Conservation (phyloP, 2,113 vertebrate species). For the Sinocyclocheilus maitianheensis region DNA sequence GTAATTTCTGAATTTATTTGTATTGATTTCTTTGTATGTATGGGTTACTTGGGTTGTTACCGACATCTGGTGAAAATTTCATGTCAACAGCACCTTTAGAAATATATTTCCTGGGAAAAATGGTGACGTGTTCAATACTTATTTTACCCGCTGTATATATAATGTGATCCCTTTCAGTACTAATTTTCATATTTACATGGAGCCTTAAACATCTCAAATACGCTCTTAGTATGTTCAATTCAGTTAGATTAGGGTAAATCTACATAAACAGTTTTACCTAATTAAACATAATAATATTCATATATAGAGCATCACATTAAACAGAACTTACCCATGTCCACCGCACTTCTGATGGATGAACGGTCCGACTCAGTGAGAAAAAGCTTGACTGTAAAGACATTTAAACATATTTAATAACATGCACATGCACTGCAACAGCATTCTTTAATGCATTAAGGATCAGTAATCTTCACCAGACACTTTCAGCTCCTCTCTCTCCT, state of each 20-base stretch:
- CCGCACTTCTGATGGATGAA: slow-evolving; percentile 85
- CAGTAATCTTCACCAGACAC: slow-evolving; percentile 85
- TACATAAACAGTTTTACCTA: neutral
- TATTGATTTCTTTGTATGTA: too few relatives aligned
- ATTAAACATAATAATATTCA: neutral
- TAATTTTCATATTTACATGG: too few relatives aligned
- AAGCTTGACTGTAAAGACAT: slow-evolving; percentile 84
- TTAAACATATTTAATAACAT: slow-evolving; percentile 23
- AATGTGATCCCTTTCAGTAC: too few relatives aligned
- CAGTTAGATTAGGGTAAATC: neutral
- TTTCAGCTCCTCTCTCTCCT: slow-evolving; percentile 95
- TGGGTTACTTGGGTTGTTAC: too few relatives aligned
- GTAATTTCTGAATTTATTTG: too few relatives aligned
- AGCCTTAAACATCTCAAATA: neutral
- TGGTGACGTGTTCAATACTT: too few relatives aligned
- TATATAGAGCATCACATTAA: neutral
- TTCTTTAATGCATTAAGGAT: neutral
- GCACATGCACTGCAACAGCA: neutral
- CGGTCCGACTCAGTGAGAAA: slow-evolving; percentile 85
- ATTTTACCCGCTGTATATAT: too few relatives aligned
- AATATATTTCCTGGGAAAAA: too few relatives aligned
- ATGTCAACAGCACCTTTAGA: too few relatives aligned
- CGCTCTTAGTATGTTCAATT: neutral
- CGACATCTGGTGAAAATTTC: too few relatives aligned
- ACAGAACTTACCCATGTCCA: slow-evolving; percentile 86